phyloP scores from a whole-genome alignment of 2,888 invertebrate species.

The Carcina quercana region DNA sequence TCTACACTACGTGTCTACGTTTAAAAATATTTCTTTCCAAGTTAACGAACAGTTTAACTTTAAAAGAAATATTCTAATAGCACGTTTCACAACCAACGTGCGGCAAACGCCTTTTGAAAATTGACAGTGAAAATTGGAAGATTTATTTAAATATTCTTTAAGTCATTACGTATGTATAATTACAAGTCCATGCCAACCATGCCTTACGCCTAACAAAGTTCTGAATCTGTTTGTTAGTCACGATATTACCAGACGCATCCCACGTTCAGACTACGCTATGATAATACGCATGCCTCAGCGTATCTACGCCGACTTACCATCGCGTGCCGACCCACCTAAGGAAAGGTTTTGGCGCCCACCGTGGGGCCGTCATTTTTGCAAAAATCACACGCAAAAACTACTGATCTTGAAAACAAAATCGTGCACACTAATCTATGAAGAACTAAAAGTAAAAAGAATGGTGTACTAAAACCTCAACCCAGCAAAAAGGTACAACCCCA shows the following conservation, averaged over 20 bases:
- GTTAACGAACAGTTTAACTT: constrained; percentile 20
- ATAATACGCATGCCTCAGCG: constrained; percentile 32
- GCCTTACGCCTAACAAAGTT: constrained; percentile 25
- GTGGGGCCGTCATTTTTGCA: constrained; percentile 25
- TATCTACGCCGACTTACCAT: constrained; percentile 31
- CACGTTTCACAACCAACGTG: constrained; percentile 72
- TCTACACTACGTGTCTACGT: constrained; percentile 66
- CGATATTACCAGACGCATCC: constrained; percentile 24
- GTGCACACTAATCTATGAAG: constrained; percentile 37
- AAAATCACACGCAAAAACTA: constrained; percentile 31
- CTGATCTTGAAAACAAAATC: constrained; percentile 19
- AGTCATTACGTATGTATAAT: constrained; percentile 42
- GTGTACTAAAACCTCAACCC: constrained; percentile 32
- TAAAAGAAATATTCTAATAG: constrained; percentile 53
- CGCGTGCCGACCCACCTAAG: constrained; percentile 23
- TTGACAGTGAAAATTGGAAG: constrained; percentile 65
- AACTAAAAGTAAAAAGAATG: no score
- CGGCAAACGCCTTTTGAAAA: constrained; percentile 60
- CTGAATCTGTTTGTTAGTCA: constrained; percentile 33
- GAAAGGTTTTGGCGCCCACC: constrained; percentile 34
- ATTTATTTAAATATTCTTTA: constrained; percentile 27
- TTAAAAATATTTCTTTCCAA: constrained; percentile 44
- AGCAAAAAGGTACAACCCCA: constrained; percentile 44
- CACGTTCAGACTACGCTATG: constrained; percentile 25
- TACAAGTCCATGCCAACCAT: constrained; percentile 63